Conservation (phyloP, 2,888 invertebrate species). For the Aethes cnicana region DNA sequence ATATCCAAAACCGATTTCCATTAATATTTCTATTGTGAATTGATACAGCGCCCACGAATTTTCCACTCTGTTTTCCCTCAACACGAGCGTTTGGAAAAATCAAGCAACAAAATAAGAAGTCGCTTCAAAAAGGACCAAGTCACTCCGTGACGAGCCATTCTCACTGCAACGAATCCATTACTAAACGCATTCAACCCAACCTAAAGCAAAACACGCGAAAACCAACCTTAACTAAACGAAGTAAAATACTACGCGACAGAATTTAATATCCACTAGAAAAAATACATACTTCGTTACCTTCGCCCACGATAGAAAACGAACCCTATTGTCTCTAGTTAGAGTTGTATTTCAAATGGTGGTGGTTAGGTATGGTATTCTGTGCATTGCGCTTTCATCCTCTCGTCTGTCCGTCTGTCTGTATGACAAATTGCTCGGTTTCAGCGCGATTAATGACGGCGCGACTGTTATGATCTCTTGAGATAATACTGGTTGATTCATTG, state of each 20-base stretch:
- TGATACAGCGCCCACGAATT: not conserved
- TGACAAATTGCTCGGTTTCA: constrained; percentile 64
- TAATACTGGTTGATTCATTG: constrained; percentile 52
- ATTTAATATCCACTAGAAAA: constrained; percentile 31
- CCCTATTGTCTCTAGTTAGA: constrained; percentile 16
- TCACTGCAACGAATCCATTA: constrained; percentile 7
- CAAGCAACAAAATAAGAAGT: not conserved
- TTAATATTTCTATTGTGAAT: too few species aligned
- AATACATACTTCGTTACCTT: constrained; percentile 32
- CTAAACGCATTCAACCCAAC: not conserved
- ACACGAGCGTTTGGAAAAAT: not conserved
- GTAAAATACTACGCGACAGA: constrained; percentile 1
- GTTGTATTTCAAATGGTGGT: constrained; percentile 1
- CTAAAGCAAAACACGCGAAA: not conserved
- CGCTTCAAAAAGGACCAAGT: not conserved
- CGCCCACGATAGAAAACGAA: constrained; percentile 29
- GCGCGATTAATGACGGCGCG: constrained; percentile 65
- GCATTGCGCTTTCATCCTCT: constrained; percentile 42
- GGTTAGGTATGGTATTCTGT: constrained; percentile 4
- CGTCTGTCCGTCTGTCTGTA: constrained; percentile 62
- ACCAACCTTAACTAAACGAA: not conserved
- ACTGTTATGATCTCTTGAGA: constrained; percentile 59
- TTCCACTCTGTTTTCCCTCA: not conserved
- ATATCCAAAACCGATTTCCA: too few species aligned
- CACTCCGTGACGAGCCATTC: constrained; percentile 1